Percentiles rank a stretch among this genome's conserved stretches.
These are phyloP conservation scores for Leucozona laternaria DNA, from an alignment of 2,888 invertebrate species.

Conservation along the genomic window DNA sequence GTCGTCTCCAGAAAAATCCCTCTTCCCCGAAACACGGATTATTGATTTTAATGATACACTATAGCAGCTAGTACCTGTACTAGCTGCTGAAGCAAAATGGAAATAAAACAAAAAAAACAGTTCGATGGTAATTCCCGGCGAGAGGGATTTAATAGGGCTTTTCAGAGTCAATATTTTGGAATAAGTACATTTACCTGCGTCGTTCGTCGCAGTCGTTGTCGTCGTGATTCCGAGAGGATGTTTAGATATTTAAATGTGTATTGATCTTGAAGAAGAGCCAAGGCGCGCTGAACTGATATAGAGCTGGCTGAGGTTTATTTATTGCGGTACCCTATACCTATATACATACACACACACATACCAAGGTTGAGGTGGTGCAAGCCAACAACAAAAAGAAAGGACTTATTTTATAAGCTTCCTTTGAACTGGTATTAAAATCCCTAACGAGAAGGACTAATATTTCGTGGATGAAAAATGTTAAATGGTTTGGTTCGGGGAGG, in stretches of 20 bases:
- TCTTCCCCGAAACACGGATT: slow-evolving; percentile 48
- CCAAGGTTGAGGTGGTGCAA: background rate
- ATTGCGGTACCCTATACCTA: slow-evolving; percentile 8
- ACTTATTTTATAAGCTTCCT: slow-evolving; percentile 31
- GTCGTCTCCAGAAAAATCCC: background rate
- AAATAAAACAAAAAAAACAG: slow-evolving; percentile 53
- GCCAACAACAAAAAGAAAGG: background rate
- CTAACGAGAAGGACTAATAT: slow-evolving; percentile 22
- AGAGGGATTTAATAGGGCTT: slow-evolving; percentile 72
- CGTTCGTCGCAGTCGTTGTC: slow-evolving; percentile 11
- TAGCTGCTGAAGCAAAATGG: slow-evolving; percentile 21
- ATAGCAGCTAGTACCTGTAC: background rate
- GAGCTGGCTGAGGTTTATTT: slow-evolving; percentile 29
- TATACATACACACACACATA: background rate
- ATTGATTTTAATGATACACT: slow-evolving; percentile 74
- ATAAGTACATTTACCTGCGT: slow-evolving; percentile 69
- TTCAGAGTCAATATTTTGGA: slow-evolving; percentile 73
- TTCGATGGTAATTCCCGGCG: slow-evolving; percentile 66
- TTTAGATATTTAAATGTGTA: slow-evolving; percentile 72
- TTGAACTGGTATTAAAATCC: slow-evolving; percentile 34
- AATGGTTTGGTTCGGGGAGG: background rate
- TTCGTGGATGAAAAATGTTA: slow-evolving; percentile 19
- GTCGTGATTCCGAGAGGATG: slow-evolving; percentile 65
- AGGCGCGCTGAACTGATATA: slow-evolving; percentile 52
- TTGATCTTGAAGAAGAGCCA: slow-evolving; percentile 54